Evolutionary conservation across 1,140 invertebrate genomes (phyloP).

Genomic region (Drosophila willistoni): DNA sequence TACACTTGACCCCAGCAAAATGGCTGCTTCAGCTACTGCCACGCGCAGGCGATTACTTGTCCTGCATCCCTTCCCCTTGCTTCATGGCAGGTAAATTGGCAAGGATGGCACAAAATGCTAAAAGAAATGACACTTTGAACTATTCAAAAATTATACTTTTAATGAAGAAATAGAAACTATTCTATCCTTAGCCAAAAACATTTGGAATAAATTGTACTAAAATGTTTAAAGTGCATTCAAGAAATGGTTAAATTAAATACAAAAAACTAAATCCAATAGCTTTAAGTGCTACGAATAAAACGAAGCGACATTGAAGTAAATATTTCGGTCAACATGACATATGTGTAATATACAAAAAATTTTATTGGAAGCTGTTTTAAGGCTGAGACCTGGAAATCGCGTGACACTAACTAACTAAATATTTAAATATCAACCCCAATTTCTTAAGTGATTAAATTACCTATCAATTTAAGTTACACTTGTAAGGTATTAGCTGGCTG

Average conservation of each 20-base stretch:
- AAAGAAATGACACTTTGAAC: neutral
- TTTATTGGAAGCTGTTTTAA: no score
- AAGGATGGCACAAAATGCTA: neutral
- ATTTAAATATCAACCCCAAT: neutral
- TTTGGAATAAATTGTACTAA: no score
- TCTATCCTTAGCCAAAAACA: neutral
- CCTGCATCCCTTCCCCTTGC: neutral
- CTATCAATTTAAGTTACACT: neutral
- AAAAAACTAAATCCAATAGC: neutral
- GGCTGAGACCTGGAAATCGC: no score
- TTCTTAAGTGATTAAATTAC: neutral
- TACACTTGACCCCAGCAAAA: constrained; percentile 60
- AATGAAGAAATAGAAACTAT: no score
- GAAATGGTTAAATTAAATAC: no score
- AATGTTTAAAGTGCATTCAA: no score
- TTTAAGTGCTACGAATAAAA: no score
- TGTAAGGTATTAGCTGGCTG: neutral
- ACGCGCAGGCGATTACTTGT: constrained; percentile 8
- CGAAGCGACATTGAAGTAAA: neutral
- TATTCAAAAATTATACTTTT: neutral
- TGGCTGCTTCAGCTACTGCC: constrained; percentile 41
- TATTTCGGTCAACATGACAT: neutral
- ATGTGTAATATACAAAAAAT: neutral
- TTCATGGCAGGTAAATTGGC: neutral
- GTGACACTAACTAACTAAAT: no score